Evolutionary conservation across 2,888 invertebrate species (phyloP), one percentile per base, ranked within the genome.

Genomic region (Acanthosepion lycidas): DNA sequence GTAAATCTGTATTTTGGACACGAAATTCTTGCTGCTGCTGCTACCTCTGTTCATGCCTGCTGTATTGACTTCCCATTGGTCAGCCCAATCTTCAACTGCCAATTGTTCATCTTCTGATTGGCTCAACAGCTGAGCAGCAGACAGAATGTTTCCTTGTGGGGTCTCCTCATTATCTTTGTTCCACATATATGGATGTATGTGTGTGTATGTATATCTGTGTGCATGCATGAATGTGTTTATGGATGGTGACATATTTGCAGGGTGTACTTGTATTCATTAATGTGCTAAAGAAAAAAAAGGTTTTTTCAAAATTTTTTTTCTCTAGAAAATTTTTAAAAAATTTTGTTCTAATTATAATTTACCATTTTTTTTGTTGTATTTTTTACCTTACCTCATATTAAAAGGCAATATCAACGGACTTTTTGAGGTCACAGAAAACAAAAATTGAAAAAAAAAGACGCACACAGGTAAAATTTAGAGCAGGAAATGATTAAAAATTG

Each of bases 111-210:
- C 92, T 28, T 93, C n/a, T 28, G 48, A 53, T 78, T 93, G 53
- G 93, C 49, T 93, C 48, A 42, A 93, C 53, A 93, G 93, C 51
- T 93, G 93, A 26, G 93, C 93, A 93, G 93, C 93, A 93, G 93
- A 53, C 93, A 51, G 93, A 18, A 15, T 26, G 23, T 92, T 49
- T 93, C 51, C 93, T 53, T 51, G 93, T 18, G 93, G 93, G 49
- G 93, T 93, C 33, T 93, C 26, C 93, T 93, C 93, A 93, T 28
- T 53, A 33, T 53, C n/a, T 93, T 53, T 49, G 49, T 92, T 93
- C 33, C 93, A 93, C 20, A 23, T 92, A 49, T 78, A 12, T 48
- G 20, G 6, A 20, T 92, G 51, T 92, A 26, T 92, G 28, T 48
- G 15, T 92, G 42, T 42, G 28, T 92, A 9, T 42, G 42, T 33